Percentiles rank a stretch among this genome's conserved stretches.
Conservation (phyloP, 35 echinoderm and acorn worm genomes). For the Apostichopus japonicus region DNA sequence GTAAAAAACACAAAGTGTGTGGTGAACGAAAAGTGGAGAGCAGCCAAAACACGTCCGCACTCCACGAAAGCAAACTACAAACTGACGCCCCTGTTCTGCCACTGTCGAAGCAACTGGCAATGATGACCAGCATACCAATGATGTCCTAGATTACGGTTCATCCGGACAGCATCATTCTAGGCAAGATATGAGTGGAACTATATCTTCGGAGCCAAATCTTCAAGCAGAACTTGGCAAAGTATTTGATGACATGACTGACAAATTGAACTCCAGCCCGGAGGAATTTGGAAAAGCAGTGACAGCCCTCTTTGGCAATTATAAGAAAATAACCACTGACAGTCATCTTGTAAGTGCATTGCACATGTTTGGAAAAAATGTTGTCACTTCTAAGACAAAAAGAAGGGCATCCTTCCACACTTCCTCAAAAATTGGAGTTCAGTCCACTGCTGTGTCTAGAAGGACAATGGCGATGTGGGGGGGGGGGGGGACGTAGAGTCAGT, state of each 20-base stretch:
- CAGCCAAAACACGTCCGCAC: too few species aligned
- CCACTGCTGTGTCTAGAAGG: conserved; percentile 15
- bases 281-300: neutral
- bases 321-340: too few species aligned
- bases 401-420: neutral
- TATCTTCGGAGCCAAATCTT: neutral
- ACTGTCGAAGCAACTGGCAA: neutral
- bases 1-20: too few species aligned
- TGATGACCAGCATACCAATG: too few species aligned
- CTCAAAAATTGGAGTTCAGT: neutral
- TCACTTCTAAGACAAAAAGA: too few species aligned
- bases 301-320: too few species aligned
- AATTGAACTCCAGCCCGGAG: conserved; percentile 6
- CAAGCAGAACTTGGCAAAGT: conserved; percentile 20
- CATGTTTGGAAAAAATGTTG: too few species aligned
- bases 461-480: neutral
- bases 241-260: neutral
- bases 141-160: too few species aligned
- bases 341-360: too few species aligned
- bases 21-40: too few species aligned
- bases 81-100: neutral
- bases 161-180: too few species aligned
- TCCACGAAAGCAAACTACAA: too few species aligned
- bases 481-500: neutral
- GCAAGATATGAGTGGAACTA: neutral